A percentile compares a stretch with the other conserved stretches of the same genome.
phyloP scores from a whole-genome alignment of 2,113 vertebrate species.

The Myxocyprinus asiaticus region DNA sequence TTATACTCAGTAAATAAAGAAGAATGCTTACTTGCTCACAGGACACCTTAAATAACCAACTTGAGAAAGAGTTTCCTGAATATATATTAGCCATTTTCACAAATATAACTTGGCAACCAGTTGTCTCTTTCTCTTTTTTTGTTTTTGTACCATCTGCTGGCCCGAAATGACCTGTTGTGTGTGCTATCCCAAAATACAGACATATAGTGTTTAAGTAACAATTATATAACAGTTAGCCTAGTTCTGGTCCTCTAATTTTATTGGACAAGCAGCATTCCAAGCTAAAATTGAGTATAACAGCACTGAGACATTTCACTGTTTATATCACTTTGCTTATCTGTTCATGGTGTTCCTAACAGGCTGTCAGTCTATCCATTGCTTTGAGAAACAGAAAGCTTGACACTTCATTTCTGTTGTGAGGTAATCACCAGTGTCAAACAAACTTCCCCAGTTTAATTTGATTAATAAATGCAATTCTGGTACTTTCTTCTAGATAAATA shows the following conservation, averaged over 20 bases:
- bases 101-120: slow-evolving; percentile 29
- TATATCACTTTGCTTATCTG: too few relatives aligned
- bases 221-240: too few relatives aligned
- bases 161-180: background rate
- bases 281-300: too few relatives aligned
- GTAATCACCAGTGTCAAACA: slow-evolving; percentile 6
- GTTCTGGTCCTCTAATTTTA: too few relatives aligned
- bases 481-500: background rate
- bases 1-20: slow-evolving; percentile 61
- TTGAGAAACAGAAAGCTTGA: background rate
- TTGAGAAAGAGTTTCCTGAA: slow-evolving; percentile 12
- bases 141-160: background rate
- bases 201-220: too few relatives aligned
- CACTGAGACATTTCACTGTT: too few relatives aligned
- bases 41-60: slow-evolving; percentile 47
- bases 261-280: too few relatives aligned
- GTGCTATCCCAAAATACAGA: too few relatives aligned
- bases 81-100: slow-evolving; percentile 4
- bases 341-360: too few relatives aligned
- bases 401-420: background rate
- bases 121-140: background rate
- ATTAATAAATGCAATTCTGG: background rate
- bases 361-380: too few relatives aligned
- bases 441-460: background rate
- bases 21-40: slow-evolving; percentile 31